These are phyloP conservation scores for Dynastes maya DNA, from an alignment of 2,888 invertebrate genomes.

Conservation along the genomic window DNA sequence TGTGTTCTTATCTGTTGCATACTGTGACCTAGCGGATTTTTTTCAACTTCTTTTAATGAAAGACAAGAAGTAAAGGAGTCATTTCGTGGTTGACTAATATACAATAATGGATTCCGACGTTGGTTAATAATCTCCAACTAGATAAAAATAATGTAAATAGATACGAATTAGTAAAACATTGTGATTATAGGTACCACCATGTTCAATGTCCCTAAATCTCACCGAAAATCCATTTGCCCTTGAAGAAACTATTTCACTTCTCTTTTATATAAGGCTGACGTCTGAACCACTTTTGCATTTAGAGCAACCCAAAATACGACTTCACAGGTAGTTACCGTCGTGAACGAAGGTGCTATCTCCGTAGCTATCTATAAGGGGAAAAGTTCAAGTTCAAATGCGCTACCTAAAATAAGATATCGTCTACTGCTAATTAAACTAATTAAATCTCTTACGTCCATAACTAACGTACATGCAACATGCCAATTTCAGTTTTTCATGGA, in stretches of 20 bases:
- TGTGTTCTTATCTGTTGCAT: too few species aligned
- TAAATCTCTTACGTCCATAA: neutral
- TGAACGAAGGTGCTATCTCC: slow-evolving; percentile 6
- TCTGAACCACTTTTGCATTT: neutral
- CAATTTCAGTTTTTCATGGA: too few species aligned
- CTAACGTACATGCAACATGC: too few species aligned
- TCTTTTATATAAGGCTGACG: too few species aligned
- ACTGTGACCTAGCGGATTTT: too few species aligned
- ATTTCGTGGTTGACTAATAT: too few species aligned
- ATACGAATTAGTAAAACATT: too few species aligned
- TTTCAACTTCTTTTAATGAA: too few species aligned
- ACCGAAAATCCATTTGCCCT: slow-evolving; percentile 4
- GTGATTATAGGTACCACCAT: neutral
- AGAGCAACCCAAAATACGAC: neutral
- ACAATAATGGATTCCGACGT: too few species aligned
- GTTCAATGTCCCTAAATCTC: slow-evolving; percentile 9
- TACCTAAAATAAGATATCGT: slow-evolving; percentile 20
- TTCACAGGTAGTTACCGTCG: slow-evolving; percentile 24
- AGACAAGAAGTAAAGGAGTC: too few species aligned
- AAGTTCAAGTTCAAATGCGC: slow-evolving; percentile 32
- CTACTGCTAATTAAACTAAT: neutral
- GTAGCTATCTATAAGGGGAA: neutral
- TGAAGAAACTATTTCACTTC: slow-evolving; percentile 2
- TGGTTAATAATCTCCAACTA: neutral
- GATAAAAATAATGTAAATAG: too few species aligned